Evolutionary conservation across 64 coral and sea anemone genomes (phyloP).

Genomic region (Stylophora pistillata): DNA sequence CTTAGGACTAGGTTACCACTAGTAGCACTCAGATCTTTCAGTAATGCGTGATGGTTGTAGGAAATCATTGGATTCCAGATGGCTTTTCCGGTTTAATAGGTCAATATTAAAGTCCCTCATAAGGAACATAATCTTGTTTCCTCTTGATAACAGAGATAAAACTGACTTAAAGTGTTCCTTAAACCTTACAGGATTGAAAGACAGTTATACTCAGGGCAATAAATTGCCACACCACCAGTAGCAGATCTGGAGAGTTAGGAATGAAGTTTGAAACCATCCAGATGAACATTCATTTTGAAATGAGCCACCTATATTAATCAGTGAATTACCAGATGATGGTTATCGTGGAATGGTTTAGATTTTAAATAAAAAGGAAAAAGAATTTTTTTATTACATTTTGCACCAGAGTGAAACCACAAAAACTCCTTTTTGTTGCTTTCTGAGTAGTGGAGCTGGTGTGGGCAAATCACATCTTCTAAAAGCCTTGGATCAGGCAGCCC

Average conservation of each 20-base stretch:
- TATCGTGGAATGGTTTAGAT: too few species aligned
- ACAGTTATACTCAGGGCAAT: neutral
- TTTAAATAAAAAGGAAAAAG: slow-evolving; percentile 26
- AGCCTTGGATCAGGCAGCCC: too few species aligned
- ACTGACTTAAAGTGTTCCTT: slow-evolving; percentile 27
- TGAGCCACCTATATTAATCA: too few species aligned
- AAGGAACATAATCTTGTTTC: slow-evolving; percentile 1
- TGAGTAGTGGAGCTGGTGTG: too few species aligned
- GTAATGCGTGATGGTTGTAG: slow-evolving; percentile 45
- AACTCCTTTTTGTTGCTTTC: too few species aligned
- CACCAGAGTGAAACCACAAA: too few species aligned
- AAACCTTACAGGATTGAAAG: slow-evolving; percentile 22
- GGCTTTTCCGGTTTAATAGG: slow-evolving; percentile 34
- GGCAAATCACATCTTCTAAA: too few species aligned
- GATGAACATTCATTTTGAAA: slow-evolving; percentile 38
- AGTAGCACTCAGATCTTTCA: too few species aligned
- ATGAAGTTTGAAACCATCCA: slow-evolving; percentile 13
- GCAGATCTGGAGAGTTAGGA: slow-evolving; percentile 33
- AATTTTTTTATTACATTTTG: too few species aligned
- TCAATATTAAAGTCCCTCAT: slow-evolving; percentile 54
- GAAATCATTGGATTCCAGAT: slow-evolving; percentile 47
- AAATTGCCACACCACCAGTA: slow-evolving; percentile 48
- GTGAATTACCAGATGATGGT: too few species aligned
- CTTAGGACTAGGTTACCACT: too few species aligned
- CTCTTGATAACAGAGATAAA: slow-evolving; percentile 33